Evolutionary conservation across 2,113 vertebrate species (phyloP).

Genomic region (Callipepla squamata): DNA sequence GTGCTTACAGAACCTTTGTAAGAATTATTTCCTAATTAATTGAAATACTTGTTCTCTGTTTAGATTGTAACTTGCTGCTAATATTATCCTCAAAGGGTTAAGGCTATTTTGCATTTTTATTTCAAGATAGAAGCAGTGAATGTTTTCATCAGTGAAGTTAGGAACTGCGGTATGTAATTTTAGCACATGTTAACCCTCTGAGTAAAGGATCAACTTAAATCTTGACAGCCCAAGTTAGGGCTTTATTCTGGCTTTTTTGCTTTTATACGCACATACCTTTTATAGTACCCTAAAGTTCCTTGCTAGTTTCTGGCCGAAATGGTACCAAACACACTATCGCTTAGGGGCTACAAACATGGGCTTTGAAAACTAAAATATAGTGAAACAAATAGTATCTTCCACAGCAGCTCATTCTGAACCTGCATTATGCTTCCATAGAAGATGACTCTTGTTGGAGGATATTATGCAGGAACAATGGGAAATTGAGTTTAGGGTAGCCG

Average conservation of each 20-base stretch:
- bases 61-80: conserved; percentile 79
- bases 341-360: conserved; percentile 30
- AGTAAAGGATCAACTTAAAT: conserved; percentile 70
- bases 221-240: conserved; percentile 45
- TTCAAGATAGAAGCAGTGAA: conserved; percentile 80
- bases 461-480: neutral
- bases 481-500: neutral
- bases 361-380: conserved; percentile 38
- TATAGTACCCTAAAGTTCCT: conserved; percentile 48
- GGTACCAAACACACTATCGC: neutral
- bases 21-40: conserved; percentile 68
- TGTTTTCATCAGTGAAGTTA: conserved; percentile 80
- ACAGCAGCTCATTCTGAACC: neutral
- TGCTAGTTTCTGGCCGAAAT: conserved; percentile 41
- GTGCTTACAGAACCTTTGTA: conserved; percentile 74
- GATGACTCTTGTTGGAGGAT: neutral
- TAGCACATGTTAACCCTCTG: conserved; percentile 82
- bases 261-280: conserved; percentile 56
- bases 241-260: conserved; percentile 68
- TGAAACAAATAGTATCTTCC: neutral
- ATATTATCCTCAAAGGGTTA: conserved; percentile 82
- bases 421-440: neutral
- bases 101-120: conserved; percentile 77
- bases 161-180: conserved; percentile 77
- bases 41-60: conserved; percentile 68